phyloP scores from a whole-genome alignment of 2,888 invertebrate species.

The Trilocha varians region DNA sequence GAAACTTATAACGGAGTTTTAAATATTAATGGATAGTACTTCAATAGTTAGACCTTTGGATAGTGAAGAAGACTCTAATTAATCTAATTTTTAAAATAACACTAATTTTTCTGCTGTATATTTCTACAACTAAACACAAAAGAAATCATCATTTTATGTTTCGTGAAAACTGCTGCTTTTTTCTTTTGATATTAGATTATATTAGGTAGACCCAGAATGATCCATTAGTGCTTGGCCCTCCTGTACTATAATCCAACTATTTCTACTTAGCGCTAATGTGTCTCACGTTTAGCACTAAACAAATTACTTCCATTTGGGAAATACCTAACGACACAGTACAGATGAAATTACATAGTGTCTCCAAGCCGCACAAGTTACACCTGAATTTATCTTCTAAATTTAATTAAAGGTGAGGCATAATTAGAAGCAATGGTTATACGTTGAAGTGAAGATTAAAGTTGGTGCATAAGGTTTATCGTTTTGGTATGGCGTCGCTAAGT shows the following conservation, averaged over 20 bases:
- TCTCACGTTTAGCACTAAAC: not conserved
- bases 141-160: too few species aligned
- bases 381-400: constrained; percentile 51
- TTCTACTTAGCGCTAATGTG: not conserved
- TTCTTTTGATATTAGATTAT: too few species aligned
- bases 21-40: too few species aligned
- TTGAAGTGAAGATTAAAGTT: constrained; percentile 6
- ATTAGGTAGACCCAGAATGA: too few species aligned
- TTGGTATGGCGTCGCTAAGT: not conserved
- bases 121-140: too few species aligned
- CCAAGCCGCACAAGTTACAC: constrained; percentile 21
- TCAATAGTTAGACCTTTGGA: too few species aligned
- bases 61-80: too few species aligned
- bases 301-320: not conserved
- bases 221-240: too few species aligned
- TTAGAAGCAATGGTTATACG: constrained; percentile 9
- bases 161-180: too few species aligned
- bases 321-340: constrained; percentile 3
- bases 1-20: too few species aligned
- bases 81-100: too few species aligned
- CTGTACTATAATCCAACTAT: not conserved
- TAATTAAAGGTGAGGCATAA: constrained; percentile 47
- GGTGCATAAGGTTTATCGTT: constrained; percentile 4
- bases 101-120: too few species aligned
- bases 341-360: not conserved